These are phyloP conservation scores for Tupaia chinensis DNA, from an alignment of 2,113 vertebrate genomes.

Conservation along the genomic window DNA sequence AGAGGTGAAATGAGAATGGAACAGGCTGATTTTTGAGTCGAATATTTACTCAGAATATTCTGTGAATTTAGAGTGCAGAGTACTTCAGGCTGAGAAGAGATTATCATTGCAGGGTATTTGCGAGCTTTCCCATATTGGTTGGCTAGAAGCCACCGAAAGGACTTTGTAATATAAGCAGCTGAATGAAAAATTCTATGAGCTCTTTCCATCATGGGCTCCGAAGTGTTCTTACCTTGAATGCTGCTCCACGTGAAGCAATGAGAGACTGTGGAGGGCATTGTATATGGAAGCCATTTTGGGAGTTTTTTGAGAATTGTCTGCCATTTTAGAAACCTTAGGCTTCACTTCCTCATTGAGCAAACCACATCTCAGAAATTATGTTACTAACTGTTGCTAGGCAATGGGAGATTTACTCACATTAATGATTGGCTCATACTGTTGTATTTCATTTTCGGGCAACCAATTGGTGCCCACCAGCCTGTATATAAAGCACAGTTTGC, in stretches of 20 bases:
- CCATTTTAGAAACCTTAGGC: too few species aligned
- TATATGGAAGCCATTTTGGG: too few species aligned
- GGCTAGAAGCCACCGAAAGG: not conserved
- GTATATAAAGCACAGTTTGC: too few species aligned
- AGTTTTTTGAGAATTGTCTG: too few species aligned
- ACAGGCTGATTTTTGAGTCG: not conserved
- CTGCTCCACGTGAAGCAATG: not conserved
- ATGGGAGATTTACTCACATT: too few species aligned
- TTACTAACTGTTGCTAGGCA: too few species aligned
- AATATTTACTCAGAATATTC: not conserved
- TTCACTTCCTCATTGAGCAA: too few species aligned
- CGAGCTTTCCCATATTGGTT: not conserved
- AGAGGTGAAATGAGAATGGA: not conserved
- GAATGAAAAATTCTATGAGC: not conserved
- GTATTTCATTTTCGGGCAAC: too few species aligned
- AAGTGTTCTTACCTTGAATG: conserved; percentile 1
- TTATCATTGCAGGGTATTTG: not conserved
- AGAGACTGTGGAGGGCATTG: too few species aligned
- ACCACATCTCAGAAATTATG: too few species aligned
- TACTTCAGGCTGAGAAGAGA: not conserved
- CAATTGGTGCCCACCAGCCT: too few species aligned
- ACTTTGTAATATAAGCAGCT: not conserved
- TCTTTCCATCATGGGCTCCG: not conserved
- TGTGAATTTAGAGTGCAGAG: not conserved
- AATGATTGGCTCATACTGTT: too few species aligned